Conservation (phyloP, 2,113 vertebrate genomes). For the Corydoras sp. region DNA sequence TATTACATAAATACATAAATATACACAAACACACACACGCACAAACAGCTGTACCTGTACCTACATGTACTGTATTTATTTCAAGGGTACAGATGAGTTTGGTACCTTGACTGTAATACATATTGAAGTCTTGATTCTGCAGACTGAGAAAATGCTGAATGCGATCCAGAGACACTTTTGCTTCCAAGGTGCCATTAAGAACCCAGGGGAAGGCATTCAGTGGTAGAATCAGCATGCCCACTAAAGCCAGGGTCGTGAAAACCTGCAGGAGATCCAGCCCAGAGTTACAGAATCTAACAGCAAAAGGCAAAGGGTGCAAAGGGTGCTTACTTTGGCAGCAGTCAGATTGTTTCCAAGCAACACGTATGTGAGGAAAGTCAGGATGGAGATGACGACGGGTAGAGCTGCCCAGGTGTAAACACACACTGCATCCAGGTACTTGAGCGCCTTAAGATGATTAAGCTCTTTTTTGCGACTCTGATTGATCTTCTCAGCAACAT, state of each 20-base stretch:
- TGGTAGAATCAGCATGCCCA: slow-evolving; percentile 87
- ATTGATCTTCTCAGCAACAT: slow-evolving; percentile 70
- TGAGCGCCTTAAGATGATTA: slow-evolving; percentile 67
- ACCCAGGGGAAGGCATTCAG: slow-evolving; percentile 95
- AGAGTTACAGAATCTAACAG: too few species aligned
- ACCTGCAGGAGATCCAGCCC: slow-evolving; percentile 65
- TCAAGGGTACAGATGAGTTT: background rate
- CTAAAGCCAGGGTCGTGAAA: slow-evolving; percentile 88
- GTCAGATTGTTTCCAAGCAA: slow-evolving; percentile 86
- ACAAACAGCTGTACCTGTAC: too few species aligned
- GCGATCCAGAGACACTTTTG: slow-evolving; percentile 89
- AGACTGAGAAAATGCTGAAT: slow-evolving; percentile 85
- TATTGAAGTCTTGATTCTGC: slow-evolving; percentile 70
- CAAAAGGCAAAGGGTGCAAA: too few species aligned
- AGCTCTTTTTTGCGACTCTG: slow-evolving; percentile 73
- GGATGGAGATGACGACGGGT: slow-evolving; percentile 85
- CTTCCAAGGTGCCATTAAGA: slow-evolving; percentile 82
- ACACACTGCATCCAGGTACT: slow-evolving; percentile 87
- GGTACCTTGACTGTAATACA: slow-evolving; percentile 76
- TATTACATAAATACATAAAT: too few species aligned
- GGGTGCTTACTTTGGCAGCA: slow-evolving; percentile 83
- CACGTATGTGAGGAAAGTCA: slow-evolving; percentile 87
- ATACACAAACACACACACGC: too few species aligned
- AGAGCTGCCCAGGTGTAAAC: slow-evolving; percentile 94
- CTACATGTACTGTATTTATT: too few species aligned